Conservation (phyloP, 92 coral and sea anemone genomes). For the Anthopleura xanthogrammica region DNA sequence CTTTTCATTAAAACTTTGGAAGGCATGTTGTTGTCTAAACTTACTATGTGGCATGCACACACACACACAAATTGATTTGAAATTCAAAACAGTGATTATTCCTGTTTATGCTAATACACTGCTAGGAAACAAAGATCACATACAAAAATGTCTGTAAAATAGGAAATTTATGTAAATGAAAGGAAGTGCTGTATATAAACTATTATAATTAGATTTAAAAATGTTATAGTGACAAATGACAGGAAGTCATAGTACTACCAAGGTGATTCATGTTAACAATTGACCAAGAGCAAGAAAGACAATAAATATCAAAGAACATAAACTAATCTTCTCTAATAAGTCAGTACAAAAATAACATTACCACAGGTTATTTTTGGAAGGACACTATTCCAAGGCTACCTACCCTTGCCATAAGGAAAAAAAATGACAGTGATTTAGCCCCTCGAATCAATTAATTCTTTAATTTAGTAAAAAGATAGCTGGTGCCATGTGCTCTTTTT, state of each 20-base stretch:
- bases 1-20: conserved; percentile 25
- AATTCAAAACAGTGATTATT: neutral
- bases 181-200: neutral
- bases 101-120: conserved; percentile 14
- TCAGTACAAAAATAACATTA: neutral
- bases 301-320: neutral
- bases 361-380: neutral
- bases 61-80: neutral
- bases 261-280: neutral
- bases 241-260: neutral
- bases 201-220: neutral
- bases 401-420: conserved; percentile 1
- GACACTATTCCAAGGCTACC: neutral
- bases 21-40: conserved; percentile 22
- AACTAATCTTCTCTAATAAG: conserved; percentile 5
- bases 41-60: conserved; percentile 17
- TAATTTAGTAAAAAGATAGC: neutral
- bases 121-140: conserved; percentile 26
- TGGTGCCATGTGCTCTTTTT: conserved; percentile 56
- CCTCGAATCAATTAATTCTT: neutral
- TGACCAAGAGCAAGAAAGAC: neutral
- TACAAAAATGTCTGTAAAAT: conserved; percentile 25
- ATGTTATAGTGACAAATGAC: neutral
- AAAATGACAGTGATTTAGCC: neutral
- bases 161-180: conserved; percentile 16